Evolutionary conservation across 2,113 vertebrate species (phyloP).

Genomic region (Martes martes): DNA sequence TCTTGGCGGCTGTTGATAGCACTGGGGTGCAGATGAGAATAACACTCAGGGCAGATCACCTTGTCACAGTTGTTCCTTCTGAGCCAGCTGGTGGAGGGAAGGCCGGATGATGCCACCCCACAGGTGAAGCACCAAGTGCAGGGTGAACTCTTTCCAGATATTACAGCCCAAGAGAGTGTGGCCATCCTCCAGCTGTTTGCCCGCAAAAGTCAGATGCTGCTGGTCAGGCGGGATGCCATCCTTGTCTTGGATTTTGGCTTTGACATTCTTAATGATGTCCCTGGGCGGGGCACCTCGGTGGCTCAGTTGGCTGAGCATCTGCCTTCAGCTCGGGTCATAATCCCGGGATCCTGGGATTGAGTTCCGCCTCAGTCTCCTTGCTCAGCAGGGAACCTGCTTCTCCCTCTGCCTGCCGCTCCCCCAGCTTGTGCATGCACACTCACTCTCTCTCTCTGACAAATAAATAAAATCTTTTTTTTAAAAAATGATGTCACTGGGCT

Average conservation of each 20-base stretch:
- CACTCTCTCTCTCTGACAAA: too few relatives aligned
- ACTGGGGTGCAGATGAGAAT: not conserved
- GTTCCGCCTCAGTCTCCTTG: too few relatives aligned
- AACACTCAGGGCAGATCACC: not conserved
- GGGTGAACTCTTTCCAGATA: not conserved
- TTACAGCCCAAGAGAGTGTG: not conserved
- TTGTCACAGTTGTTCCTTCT: not conserved
- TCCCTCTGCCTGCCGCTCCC: too few relatives aligned
- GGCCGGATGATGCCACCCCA: not conserved
- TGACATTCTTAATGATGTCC: not conserved
- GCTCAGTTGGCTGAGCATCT: too few relatives aligned
- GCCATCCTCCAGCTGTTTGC: not conserved
- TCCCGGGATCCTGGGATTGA: too few relatives aligned
- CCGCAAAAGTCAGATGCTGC: not conserved
- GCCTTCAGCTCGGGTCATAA: too few relatives aligned
- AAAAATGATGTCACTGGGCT: not conserved
- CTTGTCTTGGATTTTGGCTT: not conserved
- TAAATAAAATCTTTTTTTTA: too few relatives aligned
- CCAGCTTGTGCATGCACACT: too few relatives aligned
- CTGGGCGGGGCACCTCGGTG: not conserved
- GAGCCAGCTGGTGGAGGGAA: not conserved
- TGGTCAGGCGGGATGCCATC: not conserved
- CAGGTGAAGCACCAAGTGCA: not conserved
- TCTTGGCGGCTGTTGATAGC: not conserved
- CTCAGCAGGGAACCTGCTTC: too few relatives aligned